These are phyloP conservation scores for Molorchus minor DNA, from an alignment of 2,888 invertebrate genomes.

Conservation along the genomic window DNA sequence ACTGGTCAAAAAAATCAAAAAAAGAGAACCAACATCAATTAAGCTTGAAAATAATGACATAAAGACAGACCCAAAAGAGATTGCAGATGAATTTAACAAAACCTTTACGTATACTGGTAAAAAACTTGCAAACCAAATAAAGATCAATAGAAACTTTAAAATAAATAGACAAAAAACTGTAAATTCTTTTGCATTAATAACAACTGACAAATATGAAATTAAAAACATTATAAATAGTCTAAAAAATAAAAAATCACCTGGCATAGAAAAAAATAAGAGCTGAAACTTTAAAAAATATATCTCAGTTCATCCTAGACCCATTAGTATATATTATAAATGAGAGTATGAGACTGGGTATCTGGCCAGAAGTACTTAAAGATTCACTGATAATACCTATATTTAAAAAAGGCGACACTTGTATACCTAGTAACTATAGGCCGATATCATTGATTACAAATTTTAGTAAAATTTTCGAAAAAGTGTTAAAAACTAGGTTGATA, in stretches of 20 bases:
- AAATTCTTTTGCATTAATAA: too few species aligned
- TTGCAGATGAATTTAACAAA: neutral
- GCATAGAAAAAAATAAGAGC: neutral
- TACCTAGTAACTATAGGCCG: too few species aligned
- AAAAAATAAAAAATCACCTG: too few species aligned
- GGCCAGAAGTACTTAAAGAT: neutral
- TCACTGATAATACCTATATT: neutral
- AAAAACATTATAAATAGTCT: neutral
- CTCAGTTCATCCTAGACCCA: neutral
- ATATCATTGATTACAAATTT: too few species aligned
- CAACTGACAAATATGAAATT: neutral
- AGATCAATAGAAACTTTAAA: too few species aligned
- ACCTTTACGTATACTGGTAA: neutral
- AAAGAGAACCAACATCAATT: too few species aligned
- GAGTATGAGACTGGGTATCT: neutral
- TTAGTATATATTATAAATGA: neutral
- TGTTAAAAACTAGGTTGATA: neutral
- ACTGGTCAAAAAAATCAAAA: too few species aligned
- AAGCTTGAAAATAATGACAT: too few species aligned
- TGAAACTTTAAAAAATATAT: neutral
- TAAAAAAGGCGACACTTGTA: too few species aligned
- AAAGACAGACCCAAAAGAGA: too few species aligned
- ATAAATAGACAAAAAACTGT: too few species aligned
- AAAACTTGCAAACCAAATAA: neutral
- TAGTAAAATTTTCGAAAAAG: conserved; percentile 8